Percentiles rank a stretch among this genome's conserved stretches.
These are phyloP conservation scores for Triplophysa dalaica DNA, from an alignment of 2,113 vertebrate species.

Conservation along the genomic window DNA sequence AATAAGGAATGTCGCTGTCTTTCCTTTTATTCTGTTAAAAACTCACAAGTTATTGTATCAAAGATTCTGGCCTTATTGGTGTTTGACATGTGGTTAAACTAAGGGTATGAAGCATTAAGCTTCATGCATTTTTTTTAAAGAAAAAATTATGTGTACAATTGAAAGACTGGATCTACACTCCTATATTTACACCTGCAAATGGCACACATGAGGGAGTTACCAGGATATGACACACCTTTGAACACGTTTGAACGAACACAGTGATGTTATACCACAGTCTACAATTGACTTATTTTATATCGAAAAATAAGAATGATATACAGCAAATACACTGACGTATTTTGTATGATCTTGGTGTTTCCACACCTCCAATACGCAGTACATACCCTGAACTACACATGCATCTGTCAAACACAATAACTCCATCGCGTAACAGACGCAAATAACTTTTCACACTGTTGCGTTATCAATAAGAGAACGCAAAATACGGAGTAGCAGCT, in stretches of 20 bases:
- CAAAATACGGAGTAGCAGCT: background rate
- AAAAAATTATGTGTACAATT: too few species aligned
- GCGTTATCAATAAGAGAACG: background rate
- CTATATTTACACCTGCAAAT: slow-evolving; percentile 5
- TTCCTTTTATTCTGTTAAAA: too few species aligned
- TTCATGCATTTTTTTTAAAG: too few species aligned
- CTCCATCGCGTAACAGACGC: background rate
- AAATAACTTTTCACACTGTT: background rate
- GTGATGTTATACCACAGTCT: background rate
- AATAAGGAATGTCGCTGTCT: too few species aligned
- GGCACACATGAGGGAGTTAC: slow-evolving; percentile 34
- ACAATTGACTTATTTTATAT: background rate
- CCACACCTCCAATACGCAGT: background rate
- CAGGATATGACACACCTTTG: slow-evolving; percentile 50
- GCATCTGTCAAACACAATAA: background rate
- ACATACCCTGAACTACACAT: background rate
- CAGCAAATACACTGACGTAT: background rate
- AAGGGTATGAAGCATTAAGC: too few species aligned
- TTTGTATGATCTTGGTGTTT: background rate
- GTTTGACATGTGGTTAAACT: too few species aligned
- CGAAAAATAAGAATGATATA: background rate
- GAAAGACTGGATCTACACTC: background rate
- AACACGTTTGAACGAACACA: slow-evolving; percentile 12
- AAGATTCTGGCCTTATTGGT: too few species aligned
- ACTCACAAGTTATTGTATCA: too few species aligned